These are phyloP conservation scores for Clarias fuscus DNA, from an alignment of 2,797 vertebrate species.

Conservation along the genomic window DNA sequence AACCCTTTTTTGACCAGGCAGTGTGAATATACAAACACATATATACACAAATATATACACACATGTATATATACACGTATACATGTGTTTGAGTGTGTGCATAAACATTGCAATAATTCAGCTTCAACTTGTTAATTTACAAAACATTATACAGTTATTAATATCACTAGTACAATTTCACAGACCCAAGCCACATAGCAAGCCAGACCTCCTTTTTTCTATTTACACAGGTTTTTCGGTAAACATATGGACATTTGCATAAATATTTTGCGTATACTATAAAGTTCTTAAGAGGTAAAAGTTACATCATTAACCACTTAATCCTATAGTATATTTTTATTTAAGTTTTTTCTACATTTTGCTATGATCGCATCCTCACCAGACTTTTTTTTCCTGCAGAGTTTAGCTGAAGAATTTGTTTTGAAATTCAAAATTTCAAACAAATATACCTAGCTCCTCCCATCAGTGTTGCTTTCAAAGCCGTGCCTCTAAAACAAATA, in stretches of 20 bases:
- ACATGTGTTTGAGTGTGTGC: neutral
- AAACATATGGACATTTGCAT: neutral
- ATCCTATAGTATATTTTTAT: too few relatives aligned
- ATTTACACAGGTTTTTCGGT: neutral
- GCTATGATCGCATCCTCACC: too few relatives aligned
- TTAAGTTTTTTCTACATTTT: too few relatives aligned
- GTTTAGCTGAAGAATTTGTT: constrained; percentile 1
- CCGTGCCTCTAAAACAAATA: constrained; percentile 2
- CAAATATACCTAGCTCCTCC: neutral
- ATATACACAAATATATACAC: neutral
- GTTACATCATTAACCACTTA: too few relatives aligned
- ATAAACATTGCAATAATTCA: neutral
- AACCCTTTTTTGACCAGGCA: too few relatives aligned
- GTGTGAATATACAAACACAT: too few relatives aligned
- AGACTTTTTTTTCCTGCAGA: neutral
- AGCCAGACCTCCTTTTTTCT: neutral
- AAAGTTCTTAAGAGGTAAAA: too few relatives aligned
- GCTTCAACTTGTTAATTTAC: neutral
- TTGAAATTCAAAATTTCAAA: constrained; percentile 19
- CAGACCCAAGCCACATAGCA: neutral
- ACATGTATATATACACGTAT: neutral
- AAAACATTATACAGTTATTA: neutral
- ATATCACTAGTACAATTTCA: neutral
- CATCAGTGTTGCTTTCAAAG: neutral
- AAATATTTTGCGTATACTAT: neutral